Percentiles rank a stretch among this genome's conserved stretches.
Conservation (phyloP, 2,113 vertebrate species). For the Oryctolagus cuniculus region DNA sequence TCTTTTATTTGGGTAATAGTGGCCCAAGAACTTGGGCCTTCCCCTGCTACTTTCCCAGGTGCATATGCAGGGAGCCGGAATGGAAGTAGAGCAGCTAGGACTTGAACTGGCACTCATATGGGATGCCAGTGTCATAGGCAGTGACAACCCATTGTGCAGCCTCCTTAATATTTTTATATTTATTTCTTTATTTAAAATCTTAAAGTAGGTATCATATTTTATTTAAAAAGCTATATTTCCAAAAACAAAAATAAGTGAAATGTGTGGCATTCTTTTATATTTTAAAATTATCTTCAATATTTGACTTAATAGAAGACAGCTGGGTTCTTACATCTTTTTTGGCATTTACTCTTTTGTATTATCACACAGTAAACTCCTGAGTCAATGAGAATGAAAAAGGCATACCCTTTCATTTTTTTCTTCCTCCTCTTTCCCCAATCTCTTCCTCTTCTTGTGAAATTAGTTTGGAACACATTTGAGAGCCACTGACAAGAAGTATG, state of each 20-base stretch:
- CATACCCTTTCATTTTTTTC: not conserved
- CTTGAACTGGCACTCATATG: too few relatives aligned
- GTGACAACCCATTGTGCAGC: too few relatives aligned
- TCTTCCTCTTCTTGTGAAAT: not conserved
- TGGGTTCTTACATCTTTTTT: not conserved
- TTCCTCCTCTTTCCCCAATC: not conserved
- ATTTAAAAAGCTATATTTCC: not conserved
- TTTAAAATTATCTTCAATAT: not conserved
- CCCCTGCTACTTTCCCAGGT: too few relatives aligned
- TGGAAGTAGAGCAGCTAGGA: too few relatives aligned
- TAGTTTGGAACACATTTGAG: not conserved
- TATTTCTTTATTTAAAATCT: not conserved
- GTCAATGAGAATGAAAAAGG: not conserved
- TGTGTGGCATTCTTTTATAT: not conserved
- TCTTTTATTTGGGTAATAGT: too few relatives aligned
- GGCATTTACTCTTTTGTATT: not conserved
- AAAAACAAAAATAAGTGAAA: not conserved
- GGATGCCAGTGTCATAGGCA: too few relatives aligned
- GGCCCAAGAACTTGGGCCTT: too few relatives aligned
- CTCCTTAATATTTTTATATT: not conserved
- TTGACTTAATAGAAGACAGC: not conserved
- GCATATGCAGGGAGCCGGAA: too few relatives aligned
- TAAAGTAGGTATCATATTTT: not conserved
- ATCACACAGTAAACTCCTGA: not conserved
- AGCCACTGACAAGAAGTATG: not conserved